A percentile compares a stretch with the other conserved stretches of the same genome.
These are phyloP conservation scores for Pomatostomus ruficeps DNA, from an alignment of 2,113 vertebrate species.

Conservation along the genomic window DNA sequence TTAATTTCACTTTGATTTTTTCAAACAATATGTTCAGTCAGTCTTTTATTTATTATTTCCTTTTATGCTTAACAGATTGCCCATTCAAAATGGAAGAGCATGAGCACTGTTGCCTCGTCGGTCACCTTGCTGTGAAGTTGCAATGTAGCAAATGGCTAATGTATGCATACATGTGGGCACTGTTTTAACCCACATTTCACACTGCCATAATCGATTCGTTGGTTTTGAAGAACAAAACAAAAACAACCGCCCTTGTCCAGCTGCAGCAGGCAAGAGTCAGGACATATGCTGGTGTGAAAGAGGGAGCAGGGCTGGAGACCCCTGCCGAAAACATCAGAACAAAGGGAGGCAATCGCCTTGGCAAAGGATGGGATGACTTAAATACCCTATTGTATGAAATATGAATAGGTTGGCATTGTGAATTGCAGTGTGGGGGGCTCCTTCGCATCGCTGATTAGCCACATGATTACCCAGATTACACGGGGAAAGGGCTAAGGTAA, in stretches of 20 bases:
- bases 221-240: conserved; percentile 36
- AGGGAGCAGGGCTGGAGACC: conserved; percentile 15
- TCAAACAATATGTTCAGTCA: background rate
- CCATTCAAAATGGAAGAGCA: conserved; percentile 1
- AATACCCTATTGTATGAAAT: conserved; percentile 93
- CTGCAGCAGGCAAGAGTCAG: conserved; percentile 81
- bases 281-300: conserved; percentile 87
- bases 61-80: conserved; percentile 65
- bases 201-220: conserved; percentile 55
- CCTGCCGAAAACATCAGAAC: conserved; percentile 76
- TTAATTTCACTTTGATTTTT: background rate
- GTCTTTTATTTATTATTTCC: conserved; percentile 63
- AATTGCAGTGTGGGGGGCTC: conserved; percentile 73
- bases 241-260: conserved; percentile 75
- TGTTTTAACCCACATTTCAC: conserved; percentile 61
- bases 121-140: conserved; percentile 57
- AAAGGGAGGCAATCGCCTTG: conserved; percentile 84
- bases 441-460: conserved; percentile 86
- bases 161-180: conserved; percentile 5
- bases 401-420: conserved; percentile 91
- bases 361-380: conserved; percentile 87
- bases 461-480: conserved; percentile 98
- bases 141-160: conserved; percentile 66
- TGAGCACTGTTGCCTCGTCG: background rate
- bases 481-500: conserved; percentile 86